phyloP scores from a whole-genome alignment of 2,797 vertebrate species.

The Protonibea diacanthus region DNA sequence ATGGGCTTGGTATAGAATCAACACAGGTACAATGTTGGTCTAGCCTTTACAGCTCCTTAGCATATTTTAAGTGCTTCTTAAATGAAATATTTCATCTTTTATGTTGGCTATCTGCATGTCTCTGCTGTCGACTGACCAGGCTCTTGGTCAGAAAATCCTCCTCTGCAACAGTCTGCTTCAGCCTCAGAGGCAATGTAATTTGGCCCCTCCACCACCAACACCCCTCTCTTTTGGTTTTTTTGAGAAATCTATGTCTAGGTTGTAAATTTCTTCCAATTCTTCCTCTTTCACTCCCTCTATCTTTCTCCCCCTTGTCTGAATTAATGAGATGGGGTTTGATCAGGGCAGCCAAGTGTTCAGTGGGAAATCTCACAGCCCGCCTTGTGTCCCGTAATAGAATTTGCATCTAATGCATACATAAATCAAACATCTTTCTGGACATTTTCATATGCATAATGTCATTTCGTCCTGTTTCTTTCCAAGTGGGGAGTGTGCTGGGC shows the following conservation, averaged over 20 bases:
- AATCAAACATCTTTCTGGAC: conserved; percentile 99
- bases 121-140: conserved; percentile 43
- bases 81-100: no score
- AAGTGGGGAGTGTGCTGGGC: conserved; percentile 85
- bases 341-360: conserved; percentile 99
- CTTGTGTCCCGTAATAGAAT: conserved; percentile 99
- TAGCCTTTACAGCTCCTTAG: not conserved
- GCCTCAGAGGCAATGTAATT: conserved; percentile 88
- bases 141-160: conserved; percentile 55
- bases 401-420: conserved; percentile 99
- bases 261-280: conserved; percentile 99
- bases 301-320: conserved; percentile 99
- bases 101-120: conserved; percentile 19
- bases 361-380: conserved; percentile 98
- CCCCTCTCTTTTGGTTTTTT: conserved; percentile 74
- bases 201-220: conserved; percentile 79
- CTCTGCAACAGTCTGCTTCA: conserved; percentile 39
- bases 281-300: conserved; percentile 85
- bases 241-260: conserved; percentile 92
- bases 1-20: not conserved
- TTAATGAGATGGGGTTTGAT: conserved; percentile 99
- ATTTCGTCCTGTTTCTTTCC: conserved; percentile 98
- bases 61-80: not conserved
- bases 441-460: conserved; percentile 99
- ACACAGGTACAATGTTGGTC: not conserved